phyloP scores from a whole-genome alignment of 2,797 vertebrate genomes.

The Crax fasciolata region DNA sequence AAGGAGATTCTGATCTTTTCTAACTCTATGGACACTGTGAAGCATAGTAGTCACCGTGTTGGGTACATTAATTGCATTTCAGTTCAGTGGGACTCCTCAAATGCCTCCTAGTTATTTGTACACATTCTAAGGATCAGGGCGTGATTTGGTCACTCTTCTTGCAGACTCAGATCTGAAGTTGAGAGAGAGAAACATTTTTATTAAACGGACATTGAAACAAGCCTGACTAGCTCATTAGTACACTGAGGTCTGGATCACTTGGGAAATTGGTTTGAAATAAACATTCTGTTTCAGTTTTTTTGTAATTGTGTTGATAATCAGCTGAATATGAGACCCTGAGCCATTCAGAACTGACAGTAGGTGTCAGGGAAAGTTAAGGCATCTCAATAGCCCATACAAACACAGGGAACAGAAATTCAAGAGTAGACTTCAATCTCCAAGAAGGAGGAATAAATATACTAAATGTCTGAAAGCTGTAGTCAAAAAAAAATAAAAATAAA shows the following conservation, averaged over 20 bases:
- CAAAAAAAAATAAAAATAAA: too few species aligned
- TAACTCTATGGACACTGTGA: accelerated
- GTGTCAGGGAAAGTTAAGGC: background rate
- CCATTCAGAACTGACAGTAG: background rate
- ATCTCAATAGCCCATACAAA: background rate
- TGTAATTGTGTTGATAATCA: background rate
- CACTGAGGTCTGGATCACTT: background rate
- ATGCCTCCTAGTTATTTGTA: background rate
- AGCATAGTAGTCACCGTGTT: background rate
- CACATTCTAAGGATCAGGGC: background rate
- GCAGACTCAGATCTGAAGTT: background rate
- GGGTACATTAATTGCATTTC: background rate
- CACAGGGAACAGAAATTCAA: background rate
- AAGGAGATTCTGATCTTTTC: background rate
- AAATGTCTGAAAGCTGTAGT: background rate
- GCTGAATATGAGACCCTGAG: background rate
- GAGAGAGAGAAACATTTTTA: background rate
- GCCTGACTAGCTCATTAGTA: background rate
- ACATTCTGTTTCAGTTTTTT: background rate
- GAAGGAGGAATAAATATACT: background rate
- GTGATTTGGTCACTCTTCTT: background rate
- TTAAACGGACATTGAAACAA: background rate
- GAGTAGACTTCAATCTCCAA: background rate
- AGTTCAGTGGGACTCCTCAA: background rate
- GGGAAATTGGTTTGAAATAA: background rate